Evolutionary conservation across 2,888 invertebrate species (phyloP).

Genomic region (Sinopyrophorus schimmeli): DNA sequence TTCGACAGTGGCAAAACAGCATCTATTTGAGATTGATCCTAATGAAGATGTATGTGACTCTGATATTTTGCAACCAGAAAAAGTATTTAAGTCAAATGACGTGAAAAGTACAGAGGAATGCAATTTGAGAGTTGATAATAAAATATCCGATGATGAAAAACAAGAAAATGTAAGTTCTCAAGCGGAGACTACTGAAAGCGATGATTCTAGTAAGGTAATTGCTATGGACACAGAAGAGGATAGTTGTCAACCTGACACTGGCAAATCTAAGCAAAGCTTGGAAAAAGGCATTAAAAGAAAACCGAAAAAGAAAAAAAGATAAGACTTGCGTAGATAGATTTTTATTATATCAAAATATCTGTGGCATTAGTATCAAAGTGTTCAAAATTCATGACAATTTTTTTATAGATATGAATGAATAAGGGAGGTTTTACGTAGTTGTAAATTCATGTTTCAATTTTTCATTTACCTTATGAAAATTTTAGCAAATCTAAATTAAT

Average conservation of each 20-base stretch:
- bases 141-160: conserved; percentile 62
- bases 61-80: conserved; percentile 25
- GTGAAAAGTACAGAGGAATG: conserved; percentile 32
- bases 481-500: too few relatives aligned
- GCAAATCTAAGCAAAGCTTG: conserved; percentile 39
- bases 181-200: conserved; percentile 63
- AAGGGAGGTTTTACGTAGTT: too few relatives aligned
- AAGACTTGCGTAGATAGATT: too few relatives aligned
- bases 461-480: too few relatives aligned
- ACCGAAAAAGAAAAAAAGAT: conserved; percentile 66
- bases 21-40: conserved; percentile 25
- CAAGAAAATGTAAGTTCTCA: conserved; percentile 58
- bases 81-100: conserved; percentile 15
- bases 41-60: conserved; percentile 20
- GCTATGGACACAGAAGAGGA: conserved; percentile 50
- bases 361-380: too few relatives aligned
- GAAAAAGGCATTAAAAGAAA: conserved; percentile 59
- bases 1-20: conserved; percentile 23
- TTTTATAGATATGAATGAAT: too few relatives aligned
- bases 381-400: too few relatives aligned
- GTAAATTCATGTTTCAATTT: too few relatives aligned
- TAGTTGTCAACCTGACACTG: conserved; percentile 45
- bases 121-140: conserved; percentile 55
- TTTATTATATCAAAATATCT: too few relatives aligned
- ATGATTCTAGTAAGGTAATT: conserved; percentile 55